These are phyloP conservation scores for Anas platyrhynchos DNA, from an alignment of 2,113 vertebrate genomes.

Conservation along the genomic window DNA sequence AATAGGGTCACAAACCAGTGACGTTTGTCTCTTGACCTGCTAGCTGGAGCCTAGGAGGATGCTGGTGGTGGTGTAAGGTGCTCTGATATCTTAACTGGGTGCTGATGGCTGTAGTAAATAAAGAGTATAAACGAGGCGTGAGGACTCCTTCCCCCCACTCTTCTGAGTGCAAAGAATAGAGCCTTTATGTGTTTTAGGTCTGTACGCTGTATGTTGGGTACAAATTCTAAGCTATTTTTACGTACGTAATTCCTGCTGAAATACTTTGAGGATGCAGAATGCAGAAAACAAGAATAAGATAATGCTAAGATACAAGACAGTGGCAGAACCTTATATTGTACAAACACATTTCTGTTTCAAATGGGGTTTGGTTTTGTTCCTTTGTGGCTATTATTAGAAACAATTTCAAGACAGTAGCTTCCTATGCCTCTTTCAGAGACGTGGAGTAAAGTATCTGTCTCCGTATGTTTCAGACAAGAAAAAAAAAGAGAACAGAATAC, in stretches of 20 bases:
- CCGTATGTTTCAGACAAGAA: background rate
- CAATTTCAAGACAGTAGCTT: constrained; percentile 34
- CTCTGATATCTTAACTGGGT: background rate
- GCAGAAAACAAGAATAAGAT: background rate
- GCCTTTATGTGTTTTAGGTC: background rate
- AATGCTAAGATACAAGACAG: background rate
- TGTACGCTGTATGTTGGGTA: background rate
- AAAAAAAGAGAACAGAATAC: background rate
- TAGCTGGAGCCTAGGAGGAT: background rate
- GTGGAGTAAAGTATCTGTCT: background rate
- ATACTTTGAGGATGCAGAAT: background rate
- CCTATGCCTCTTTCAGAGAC: background rate
- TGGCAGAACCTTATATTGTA: background rate
- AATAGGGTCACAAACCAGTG: background rate
- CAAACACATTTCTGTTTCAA: constrained; percentile 45
- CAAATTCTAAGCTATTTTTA: background rate
- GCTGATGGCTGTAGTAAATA: background rate
- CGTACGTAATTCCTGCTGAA: background rate
- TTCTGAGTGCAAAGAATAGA: background rate
- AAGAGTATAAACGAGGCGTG: background rate
- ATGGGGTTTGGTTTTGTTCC: constrained; percentile 25
- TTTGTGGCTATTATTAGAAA: constrained; percentile 49
- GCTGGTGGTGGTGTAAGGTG: background rate
- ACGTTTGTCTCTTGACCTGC: background rate
- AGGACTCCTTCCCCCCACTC: background rate